phyloP scores from a whole-genome alignment of 2,113 vertebrate species.

The Clarias gariepinus region DNA sequence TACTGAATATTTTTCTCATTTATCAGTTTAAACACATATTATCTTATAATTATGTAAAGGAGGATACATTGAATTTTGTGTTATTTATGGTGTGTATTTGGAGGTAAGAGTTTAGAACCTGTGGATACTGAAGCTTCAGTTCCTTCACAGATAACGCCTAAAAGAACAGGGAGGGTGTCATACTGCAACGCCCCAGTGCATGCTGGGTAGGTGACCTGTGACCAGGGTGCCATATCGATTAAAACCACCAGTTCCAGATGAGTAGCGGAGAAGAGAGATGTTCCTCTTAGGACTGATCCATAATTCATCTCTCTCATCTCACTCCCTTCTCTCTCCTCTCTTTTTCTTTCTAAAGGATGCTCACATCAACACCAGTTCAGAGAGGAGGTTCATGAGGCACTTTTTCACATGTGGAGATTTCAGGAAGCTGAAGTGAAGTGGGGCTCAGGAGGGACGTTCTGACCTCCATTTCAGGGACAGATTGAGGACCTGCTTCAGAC shows the following conservation, averaged over 20 bases:
- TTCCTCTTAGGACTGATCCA: constrained; percentile 71
- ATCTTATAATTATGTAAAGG: too few relatives aligned
- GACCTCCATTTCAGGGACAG: neutral
- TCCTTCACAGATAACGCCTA: constrained; percentile 56
- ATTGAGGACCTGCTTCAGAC: neutral
- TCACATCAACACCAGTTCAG: constrained; percentile 4
- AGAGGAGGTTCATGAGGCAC: neutral
- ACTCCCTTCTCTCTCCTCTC: constrained; percentile 9
- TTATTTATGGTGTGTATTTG: neutral
- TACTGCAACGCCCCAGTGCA: constrained; percentile 55
- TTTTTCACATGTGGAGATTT: neutral
- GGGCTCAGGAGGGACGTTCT: neutral
- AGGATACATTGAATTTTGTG: too few relatives aligned
- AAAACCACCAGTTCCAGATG: constrained; percentile 58
- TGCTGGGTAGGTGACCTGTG: constrained; percentile 71
- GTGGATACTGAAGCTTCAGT: constrained; percentile 61
- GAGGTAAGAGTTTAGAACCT: constrained; percentile 39
- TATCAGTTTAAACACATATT: too few relatives aligned
- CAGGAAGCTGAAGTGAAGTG: neutral
- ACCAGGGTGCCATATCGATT: constrained; percentile 71
- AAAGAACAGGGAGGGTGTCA: constrained; percentile 57
- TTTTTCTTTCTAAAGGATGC: constrained; percentile 30
- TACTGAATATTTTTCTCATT: neutral
- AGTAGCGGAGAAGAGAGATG: constrained; percentile 57
- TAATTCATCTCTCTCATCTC: constrained; percentile 68